Base-by-base conservation (phyloP, 2,113 vertebrate genomes). In the Scartelaos histophorus region DNA sequence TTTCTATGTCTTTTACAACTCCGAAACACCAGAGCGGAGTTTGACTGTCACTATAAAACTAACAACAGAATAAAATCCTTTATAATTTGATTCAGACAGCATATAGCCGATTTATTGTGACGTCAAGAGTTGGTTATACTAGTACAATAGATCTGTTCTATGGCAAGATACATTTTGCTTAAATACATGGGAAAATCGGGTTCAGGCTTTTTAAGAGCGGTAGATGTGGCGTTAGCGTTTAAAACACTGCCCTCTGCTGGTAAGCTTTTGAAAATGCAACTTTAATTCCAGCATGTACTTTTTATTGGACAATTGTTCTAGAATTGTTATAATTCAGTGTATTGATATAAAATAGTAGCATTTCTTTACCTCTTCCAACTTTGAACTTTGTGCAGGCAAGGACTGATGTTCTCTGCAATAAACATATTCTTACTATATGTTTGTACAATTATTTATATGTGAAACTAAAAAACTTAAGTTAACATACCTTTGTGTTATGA, bases 211-310 rank as follows among this genome's bases (percentile, higher is more conserved):
- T 43, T 43, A 75, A 19, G 25, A 11, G 29, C 6, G 24, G 3
- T 17, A 12, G 69, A 2, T 13, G 47, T 16, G 47, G 24, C 16
- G 45, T 7, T 85, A 69, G 9, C 66, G 71, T 70, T 62, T 53
- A 78, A 75, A 88, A 84, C 43, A 69, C 21, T 22, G 66, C 82
- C 87, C 80, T 73, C 87, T 89, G 81, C 73, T 89, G 87, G 68
- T 83, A 49, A 0, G 3, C 19, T 35, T 21, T 0, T 54, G 56
- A 69, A 83, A 69, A 25, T 69, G 43, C 56, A 29, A 5, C 13
- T 73, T 24, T 38, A 54, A 49, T 24, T 64, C 35, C 61, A 67
- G 2, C 11, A 16, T 3, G 9, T 6, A 60, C 21, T 25, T 29
- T 38, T 2, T 29, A 13, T 34, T 61, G 15, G 5, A 29, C 4